Conservation (phyloP, 1,140 invertebrate species). For the Drosophila elegans region DNA sequence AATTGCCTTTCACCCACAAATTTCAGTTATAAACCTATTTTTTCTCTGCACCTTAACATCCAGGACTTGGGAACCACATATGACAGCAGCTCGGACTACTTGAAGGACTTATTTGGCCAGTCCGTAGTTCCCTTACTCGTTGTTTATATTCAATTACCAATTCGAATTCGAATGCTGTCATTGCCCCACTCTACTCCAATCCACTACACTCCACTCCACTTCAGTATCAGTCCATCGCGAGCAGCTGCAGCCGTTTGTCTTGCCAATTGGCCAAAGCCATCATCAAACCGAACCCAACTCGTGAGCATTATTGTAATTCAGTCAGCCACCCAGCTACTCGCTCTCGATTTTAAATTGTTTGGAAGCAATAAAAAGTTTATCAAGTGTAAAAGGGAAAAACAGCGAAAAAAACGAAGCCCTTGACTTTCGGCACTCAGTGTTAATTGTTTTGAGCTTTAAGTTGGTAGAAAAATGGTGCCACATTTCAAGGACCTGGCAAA, state of each 20-base stretch:
- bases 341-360: slow-evolving; percentile 72
- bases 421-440: slow-evolving; percentile 74
- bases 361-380: slow-evolving; percentile 83
- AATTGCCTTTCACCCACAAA: too few relatives aligned
- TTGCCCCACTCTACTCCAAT: slow-evolving; percentile 13
- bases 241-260: slow-evolving; percentile 56
- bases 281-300: slow-evolving; percentile 33
- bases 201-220: not conserved
- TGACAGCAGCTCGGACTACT: slow-evolving; percentile 7
- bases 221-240: slow-evolving; percentile 7
- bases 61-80: slow-evolving; percentile 8
- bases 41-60: not conserved
- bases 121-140: slow-evolving; percentile 34
- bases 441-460: slow-evolving; percentile 71
- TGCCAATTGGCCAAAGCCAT: slow-evolving; percentile 45
- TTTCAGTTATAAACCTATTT: not conserved
- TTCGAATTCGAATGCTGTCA: slow-evolving; percentile 49
- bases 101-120: slow-evolving; percentile 57
- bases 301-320: slow-evolving; percentile 55
- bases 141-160: slow-evolving; percentile 81
- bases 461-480: slow-evolving; percentile 37
- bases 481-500: slow-evolving; percentile 45
- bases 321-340: slow-evolving; percentile 43
- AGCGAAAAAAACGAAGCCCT: slow-evolving; percentile 22
- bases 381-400: slow-evolving; percentile 61